A percentile compares a stretch with the other conserved stretches of the same genome.
phyloP scores from a whole-genome alignment of 2,888 invertebrate species.

The Aphodius sticticus region DNA sequence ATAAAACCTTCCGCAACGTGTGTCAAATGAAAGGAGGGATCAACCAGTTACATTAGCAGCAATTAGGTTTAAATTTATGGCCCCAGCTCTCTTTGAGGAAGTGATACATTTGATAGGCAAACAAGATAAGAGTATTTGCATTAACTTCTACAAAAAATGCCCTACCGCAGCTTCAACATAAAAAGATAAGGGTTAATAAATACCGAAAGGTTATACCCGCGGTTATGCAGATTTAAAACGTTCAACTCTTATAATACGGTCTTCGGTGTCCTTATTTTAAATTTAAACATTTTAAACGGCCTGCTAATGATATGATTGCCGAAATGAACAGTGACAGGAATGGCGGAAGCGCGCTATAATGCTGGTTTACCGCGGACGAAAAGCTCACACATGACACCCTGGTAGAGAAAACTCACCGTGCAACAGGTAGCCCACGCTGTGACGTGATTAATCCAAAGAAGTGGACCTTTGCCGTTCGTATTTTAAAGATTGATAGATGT shows the following conservation, averaged over 20 bases:
- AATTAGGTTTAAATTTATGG: not conserved
- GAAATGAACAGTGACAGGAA: not conserved
- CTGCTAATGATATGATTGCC: not conserved
- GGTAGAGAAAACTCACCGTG: constrained; percentile 34
- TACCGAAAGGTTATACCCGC: not conserved
- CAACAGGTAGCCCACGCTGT: constrained; percentile 40
- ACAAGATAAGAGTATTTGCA: not conserved
- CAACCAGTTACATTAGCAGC: not conserved
- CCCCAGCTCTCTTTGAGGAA: not conserved
- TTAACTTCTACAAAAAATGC: not conserved
- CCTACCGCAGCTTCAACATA: not conserved
- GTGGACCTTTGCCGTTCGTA: not conserved
- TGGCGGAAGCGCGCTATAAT: constrained; percentile 13
- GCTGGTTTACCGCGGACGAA: not conserved
- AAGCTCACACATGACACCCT: constrained; percentile 16
- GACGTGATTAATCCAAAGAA: constrained; percentile 26
- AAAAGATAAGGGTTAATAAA: not conserved
- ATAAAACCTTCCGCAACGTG: not conserved
- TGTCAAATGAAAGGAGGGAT: not conserved
- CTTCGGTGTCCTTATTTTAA: not conserved
- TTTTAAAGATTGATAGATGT: not conserved
- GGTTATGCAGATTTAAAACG: not conserved
- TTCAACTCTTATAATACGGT: not conserved
- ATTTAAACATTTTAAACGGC: not conserved
- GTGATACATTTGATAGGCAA: not conserved